Percentiles rank a stretch among this genome's conserved stretches.
Evolutionary conservation across 2,888 invertebrate species (phyloP).

Genomic region (Pristionchus arcanus): DNA sequence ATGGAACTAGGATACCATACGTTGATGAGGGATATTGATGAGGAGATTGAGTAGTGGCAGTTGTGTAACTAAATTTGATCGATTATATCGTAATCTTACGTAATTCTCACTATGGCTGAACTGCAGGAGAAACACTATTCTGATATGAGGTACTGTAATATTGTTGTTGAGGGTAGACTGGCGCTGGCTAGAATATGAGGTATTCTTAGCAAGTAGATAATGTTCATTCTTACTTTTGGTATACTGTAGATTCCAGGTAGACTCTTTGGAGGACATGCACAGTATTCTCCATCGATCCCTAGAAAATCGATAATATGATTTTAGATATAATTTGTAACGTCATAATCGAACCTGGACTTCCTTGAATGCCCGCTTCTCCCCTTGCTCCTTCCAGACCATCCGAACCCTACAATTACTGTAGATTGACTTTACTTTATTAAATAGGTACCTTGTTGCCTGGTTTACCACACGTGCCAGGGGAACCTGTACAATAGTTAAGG

Average conservation of each 20-base stretch:
- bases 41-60: not conserved
- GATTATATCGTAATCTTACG: not conserved
- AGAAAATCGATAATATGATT: not conserved
- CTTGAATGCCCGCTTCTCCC: conserved; percentile 5
- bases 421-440: not conserved
- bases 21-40: conserved; percentile 20
- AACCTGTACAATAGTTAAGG: not conserved
- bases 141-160: not conserved
- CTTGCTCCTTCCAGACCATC: not conserved
- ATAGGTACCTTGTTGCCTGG: conserved; percentile 1
- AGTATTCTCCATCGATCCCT: conserved; percentile 31
- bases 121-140: not conserved
- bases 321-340: not conserved
- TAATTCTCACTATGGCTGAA: not conserved
- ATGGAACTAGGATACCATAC: not conserved
- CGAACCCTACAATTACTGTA: not conserved
- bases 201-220: too few species aligned
- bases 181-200: not conserved
- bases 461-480: not conserved
- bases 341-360: not conserved
- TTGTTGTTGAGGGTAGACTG: not conserved
- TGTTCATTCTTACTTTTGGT: not conserved
- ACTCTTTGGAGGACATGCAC: conserved; percentile 40
- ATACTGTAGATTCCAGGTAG: conserved; percentile 21
- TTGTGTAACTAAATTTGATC: not conserved